Base-by-base conservation (phyloP, 2,797 vertebrate genomes). In the Sebastes itinus region DNA sequence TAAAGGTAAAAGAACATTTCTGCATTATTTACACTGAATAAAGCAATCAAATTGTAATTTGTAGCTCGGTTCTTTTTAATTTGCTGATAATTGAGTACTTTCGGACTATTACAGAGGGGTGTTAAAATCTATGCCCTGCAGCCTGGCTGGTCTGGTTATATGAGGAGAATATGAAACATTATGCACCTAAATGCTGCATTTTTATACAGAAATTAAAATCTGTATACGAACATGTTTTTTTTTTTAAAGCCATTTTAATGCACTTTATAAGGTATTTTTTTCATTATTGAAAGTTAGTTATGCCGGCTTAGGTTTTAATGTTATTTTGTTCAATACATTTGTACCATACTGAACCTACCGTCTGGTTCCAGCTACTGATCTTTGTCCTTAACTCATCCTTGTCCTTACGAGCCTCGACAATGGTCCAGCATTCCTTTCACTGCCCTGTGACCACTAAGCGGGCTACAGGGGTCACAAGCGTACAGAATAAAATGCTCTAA, bases 401-500 rank as follows among this genome's bases (percentile, higher is more conserved):
- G n/a, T 22, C 23, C 63, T 27, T 46, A 27, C 25, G 12, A n/a
- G 25, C 38, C 10, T n/a, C 12, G 65, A 52, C 42, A 67, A 6
- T 49, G 25, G 25, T 33, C 49, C 32, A 25, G 20, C 25, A 56
- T 38, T 70, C 30, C 67, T 38, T 11, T 70, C 16, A 22, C 14
- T 25, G 54, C 30, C 14, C 68, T 55, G 33, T 27, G 55, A 38
- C 55, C 33, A 71, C 38, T 22, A 22, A 22, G 58, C 27, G 28
- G 20, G 12, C 58, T 22, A 20, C 23, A 22, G 8, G 25, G 12
- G 23, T 42, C 42, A n/a, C 33, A 30, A 7, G 56, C 83, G 7
- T 83, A 54, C 74, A 72, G 83, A 92, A 83, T 91, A 81, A 89
- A 93, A 93, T 86, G 67, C 68, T 82, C 74, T 56, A 83, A 88